Evolutionary conservation across 2,113 vertebrate species (phyloP).

Genomic region (Pelodiscus sinensis): DNA sequence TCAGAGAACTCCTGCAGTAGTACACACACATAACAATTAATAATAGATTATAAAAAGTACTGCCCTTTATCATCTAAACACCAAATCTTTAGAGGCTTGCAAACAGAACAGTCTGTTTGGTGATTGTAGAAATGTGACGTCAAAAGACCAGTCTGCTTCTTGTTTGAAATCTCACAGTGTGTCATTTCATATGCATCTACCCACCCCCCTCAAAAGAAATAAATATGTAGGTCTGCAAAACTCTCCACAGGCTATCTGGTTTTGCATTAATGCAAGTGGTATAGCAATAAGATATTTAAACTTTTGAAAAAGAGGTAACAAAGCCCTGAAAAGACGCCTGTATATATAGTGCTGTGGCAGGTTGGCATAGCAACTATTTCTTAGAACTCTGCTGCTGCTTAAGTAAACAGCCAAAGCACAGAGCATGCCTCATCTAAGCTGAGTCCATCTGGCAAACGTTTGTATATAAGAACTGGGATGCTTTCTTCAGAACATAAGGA

Average conservation of each 20-base stretch:
- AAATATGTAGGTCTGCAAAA: background rate
- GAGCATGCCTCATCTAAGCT: conserved; percentile 69
- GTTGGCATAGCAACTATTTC: conserved; percentile 84
- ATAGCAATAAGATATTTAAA: conserved; percentile 61
- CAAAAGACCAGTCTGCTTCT: conserved; percentile 44
- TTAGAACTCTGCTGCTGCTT: conserved; percentile 76
- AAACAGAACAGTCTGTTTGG: conserved; percentile 68
- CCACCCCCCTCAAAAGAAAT: background rate
- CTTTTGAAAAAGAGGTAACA: conserved; percentile 70
- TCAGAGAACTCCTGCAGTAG: conserved; percentile 58
- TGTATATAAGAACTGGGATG: conserved; percentile 41
- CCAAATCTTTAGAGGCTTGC: conserved; percentile 67
- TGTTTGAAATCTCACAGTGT: conserved; percentile 47
- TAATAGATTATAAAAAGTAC: conserved; percentile 75
- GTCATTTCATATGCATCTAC: conserved; percentile 33
- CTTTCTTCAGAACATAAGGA: conserved; percentile 31
- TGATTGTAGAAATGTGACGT: conserved; percentile 69
- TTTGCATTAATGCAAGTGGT: conserved; percentile 53
- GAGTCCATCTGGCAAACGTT: conserved; percentile 66
- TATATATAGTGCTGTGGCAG: conserved; percentile 73
- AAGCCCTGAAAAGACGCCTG: conserved; percentile 73
- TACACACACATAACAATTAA: conserved; percentile 66
- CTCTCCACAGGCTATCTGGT: background rate
- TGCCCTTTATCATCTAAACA: conserved; percentile 75
- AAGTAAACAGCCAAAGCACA: conserved; percentile 77